Conservation (phyloP, 2,888 invertebrate genomes). For the Netelia melanura region DNA sequence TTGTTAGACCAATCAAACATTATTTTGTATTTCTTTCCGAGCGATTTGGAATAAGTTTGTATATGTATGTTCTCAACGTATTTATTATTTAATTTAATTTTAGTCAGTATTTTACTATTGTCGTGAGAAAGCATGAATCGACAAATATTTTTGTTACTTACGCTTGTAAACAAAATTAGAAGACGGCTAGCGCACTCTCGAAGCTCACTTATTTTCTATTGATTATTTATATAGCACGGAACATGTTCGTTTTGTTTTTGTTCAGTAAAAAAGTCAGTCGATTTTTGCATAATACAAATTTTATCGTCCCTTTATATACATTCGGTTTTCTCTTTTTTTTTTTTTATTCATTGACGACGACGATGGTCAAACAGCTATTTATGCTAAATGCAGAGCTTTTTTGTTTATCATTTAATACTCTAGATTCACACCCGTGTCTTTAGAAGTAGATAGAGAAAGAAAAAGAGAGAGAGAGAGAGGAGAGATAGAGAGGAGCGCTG, state of each 20-base stretch:
- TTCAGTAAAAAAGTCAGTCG: conserved; percentile 35
- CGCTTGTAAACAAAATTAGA: not conserved
- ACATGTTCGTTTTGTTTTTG: conserved; percentile 24
- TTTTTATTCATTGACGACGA: conserved; percentile 47
- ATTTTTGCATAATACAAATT: conserved; percentile 49
- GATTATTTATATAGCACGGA: conserved; percentile 3
- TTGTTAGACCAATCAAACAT: not conserved
- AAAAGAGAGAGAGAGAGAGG: not conserved
- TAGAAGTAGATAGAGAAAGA: not conserved
- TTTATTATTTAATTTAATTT: conserved; percentile 33
- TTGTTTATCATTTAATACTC: conserved; percentile 16
- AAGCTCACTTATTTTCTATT: conserved; percentile 18
- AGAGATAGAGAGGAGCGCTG: not conserved
- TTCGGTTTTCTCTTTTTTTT: conserved; percentile 38
- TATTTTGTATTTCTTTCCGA: conserved; percentile 27
- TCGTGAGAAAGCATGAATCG: not conserved
- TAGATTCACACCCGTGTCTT: conserved; percentile 20
- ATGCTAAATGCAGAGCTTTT: conserved; percentile 45
- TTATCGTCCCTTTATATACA: conserved; percentile 63
- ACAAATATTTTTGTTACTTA: conserved; percentile 32
- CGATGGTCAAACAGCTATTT: conserved; percentile 41
- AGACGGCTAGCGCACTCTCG: not conserved
- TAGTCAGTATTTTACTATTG: not conserved
- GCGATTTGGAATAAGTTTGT: conserved; percentile 4
- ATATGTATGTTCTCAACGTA: conserved; percentile 20